These are phyloP conservation scores for Thymelicus acteon DNA, from an alignment of 2,888 invertebrate genomes.

Conservation along the genomic window DNA sequence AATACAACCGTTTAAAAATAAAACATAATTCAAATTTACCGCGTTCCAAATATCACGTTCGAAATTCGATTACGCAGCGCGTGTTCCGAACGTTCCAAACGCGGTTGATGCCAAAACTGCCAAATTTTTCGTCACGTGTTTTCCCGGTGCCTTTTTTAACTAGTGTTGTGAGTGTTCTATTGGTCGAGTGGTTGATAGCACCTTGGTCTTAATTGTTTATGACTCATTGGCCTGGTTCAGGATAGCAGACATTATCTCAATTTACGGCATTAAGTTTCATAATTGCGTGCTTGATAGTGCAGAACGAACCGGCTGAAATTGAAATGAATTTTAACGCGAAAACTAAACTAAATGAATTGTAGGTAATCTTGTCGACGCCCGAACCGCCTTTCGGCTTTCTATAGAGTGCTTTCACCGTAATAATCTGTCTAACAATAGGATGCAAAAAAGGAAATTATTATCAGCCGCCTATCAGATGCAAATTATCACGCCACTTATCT, in stretches of 20 bases:
- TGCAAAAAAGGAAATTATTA: slow-evolving; percentile 72
- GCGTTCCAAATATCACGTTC: slow-evolving; percentile 24
- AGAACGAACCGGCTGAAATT: slow-evolving; percentile 26
- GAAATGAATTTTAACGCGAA: slow-evolving; percentile 26
- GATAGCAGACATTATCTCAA: slow-evolving; percentile 63
- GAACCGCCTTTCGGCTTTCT: slow-evolving; percentile 31
- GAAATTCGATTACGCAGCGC: slow-evolving; percentile 30
- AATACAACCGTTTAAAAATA: slow-evolving; percentile 49
- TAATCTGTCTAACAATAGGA: slow-evolving; percentile 59
- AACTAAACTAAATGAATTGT: slow-evolving; percentile 39
- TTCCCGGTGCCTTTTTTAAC: slow-evolving; percentile 46
- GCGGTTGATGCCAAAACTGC: slow-evolving; percentile 42
- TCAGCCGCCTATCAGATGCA: slow-evolving; percentile 75
- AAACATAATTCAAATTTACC: slow-evolving; percentile 48
- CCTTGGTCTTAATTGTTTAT: slow-evolving; percentile 58
- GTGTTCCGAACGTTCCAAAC: slow-evolving; percentile 36
- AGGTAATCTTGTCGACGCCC: slow-evolving; percentile 6
- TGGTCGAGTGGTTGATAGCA: slow-evolving; percentile 52
- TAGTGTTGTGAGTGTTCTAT: slow-evolving; percentile 40
- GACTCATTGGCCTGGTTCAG: slow-evolving; percentile 64
- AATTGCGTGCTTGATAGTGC: slow-evolving; percentile 51
- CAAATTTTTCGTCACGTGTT: slow-evolving; percentile 39
- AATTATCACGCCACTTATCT: slow-evolving; percentile 75
- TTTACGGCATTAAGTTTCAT: slow-evolving; percentile 63
- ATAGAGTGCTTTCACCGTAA: slow-evolving; percentile 58